Conservation (phyloP, 2,888 invertebrate species). For the Caenorhabditis sulstoni region DNA sequence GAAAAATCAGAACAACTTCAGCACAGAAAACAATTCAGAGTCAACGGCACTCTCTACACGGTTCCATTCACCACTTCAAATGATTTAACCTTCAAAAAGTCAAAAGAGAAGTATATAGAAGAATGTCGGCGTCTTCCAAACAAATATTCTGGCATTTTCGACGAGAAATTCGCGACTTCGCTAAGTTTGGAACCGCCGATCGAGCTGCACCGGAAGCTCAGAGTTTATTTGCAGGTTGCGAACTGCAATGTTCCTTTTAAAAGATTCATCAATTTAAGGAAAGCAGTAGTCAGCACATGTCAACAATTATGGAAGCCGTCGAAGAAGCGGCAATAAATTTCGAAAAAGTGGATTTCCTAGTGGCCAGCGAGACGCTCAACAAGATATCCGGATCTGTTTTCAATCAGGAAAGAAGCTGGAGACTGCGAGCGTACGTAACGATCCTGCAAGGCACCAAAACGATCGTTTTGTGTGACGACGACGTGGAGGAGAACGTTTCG, state of each 20-base stretch:
- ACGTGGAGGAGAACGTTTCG: conserved; percentile 10
- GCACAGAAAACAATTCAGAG: too few species aligned
- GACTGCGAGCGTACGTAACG: conserved; percentile 18
- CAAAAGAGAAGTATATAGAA: background rate
- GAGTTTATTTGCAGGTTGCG: conserved; percentile 5
- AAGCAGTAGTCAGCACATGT: conserved; percentile 39
- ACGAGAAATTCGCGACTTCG: background rate
- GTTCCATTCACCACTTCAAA: conserved; percentile 5
- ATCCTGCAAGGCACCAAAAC: conserved; percentile 3
- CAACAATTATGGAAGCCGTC: conserved; percentile 27
- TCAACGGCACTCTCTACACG: conserved; percentile 3
- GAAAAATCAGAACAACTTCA: background rate
- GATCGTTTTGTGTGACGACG: conserved; percentile 40
- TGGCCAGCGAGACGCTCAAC: conserved; percentile 27
- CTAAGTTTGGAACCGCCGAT: background rate
- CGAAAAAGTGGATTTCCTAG: conserved; percentile 8
- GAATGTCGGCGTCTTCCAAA: conserved; percentile 11
- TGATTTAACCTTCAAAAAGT: conserved; percentile 15
- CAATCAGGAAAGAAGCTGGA: conserved; percentile 18
- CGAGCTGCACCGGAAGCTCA: background rate
- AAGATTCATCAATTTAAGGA: background rate
- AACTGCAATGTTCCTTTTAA: background rate
- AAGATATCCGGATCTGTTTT: conserved; percentile 29
- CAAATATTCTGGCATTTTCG: background rate
- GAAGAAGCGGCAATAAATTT: background rate